Percentiles rank a stretch among this genome's conserved stretches.
Conservation (phyloP, 2,797 vertebrate genomes). For the Galago senegalensis region DNA sequence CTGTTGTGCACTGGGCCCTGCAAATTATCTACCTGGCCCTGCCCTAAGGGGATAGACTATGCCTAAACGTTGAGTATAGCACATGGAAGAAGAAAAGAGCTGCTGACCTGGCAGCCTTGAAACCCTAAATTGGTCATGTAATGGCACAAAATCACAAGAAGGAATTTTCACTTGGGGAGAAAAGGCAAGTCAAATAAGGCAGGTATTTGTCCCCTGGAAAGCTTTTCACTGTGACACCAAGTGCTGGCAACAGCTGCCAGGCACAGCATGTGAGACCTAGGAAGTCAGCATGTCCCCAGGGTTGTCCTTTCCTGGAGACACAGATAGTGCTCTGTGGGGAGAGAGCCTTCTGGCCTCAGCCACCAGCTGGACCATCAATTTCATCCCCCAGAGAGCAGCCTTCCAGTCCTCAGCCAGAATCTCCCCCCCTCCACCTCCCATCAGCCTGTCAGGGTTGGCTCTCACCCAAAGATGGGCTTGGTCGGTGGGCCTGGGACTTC, state of each 20-base stretch:
- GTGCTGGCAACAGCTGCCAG: background rate
- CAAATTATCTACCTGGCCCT: background rate
- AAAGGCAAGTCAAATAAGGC: background rate
- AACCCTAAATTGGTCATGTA: background rate
- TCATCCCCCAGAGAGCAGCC: background rate
- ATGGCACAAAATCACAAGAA: background rate
- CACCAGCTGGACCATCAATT: background rate
- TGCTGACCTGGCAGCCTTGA: background rate
- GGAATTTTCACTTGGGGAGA: background rate
- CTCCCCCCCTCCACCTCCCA: no score
- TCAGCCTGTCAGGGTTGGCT: background rate
- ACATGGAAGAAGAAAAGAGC: background rate
- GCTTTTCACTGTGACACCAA: background rate
- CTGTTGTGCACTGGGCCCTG: background rate
- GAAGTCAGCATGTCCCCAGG: background rate
- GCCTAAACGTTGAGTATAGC: background rate
- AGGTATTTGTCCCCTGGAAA: background rate
- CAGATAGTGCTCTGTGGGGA: background rate
- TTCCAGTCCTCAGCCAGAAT: background rate
- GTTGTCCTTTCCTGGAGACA: background rate
- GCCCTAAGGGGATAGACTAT: background rate
- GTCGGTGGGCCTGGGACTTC: background rate
- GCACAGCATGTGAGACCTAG: background rate
- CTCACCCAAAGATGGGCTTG: background rate
- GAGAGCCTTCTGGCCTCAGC: background rate